Base-by-base conservation (phyloP, 2,888 invertebrate species). In the Eulithis testata region DNA sequence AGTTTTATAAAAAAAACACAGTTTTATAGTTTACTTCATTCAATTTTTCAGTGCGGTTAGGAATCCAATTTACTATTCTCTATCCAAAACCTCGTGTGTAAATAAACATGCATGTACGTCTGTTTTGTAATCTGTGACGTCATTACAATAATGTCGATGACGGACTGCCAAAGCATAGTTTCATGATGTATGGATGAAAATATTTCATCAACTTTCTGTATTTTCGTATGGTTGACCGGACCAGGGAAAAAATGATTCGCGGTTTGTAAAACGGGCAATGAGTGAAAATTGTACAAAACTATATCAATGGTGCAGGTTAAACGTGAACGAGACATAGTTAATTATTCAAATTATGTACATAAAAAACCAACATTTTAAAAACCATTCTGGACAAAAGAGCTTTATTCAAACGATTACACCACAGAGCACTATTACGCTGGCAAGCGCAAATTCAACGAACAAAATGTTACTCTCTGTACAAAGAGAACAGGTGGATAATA, bases 31-130 rank as follows among this genome's bases (percentile, higher is more conserved):
- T 21, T 21, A 7, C 37, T 2, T 7, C 37, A 37, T 31, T n/a
- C n/a, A 43, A 3, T n/a, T 44, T 87, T 82, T 79, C 72, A 81
- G 79, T 82, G 84, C 81, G 83, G 84, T 83, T 74, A 80, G 81
- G 83, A 85, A 78, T 76, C 78, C 78, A 55, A 68, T 57, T 40
- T 50, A 63, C 60, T 63, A 65, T n/a, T 70, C 56, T 66, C 40
- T 53, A 53, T 5, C 9, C 12, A 21, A 63, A 58, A 47, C 52
- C 37, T 63, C 63, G 52, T 63, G 52, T 57, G 63, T 45, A 63
- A 63, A 63, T 58, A 63, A 63, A 63, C 57, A 58, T 11, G 47
- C 44, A 8, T 57, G 14, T 21, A 27, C 9, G 53, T 60, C 37
- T 6, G 58, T 55, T 64, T 56, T 52, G 58, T 58, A 61, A 54